phyloP scores from a whole-genome alignment of 2,797 vertebrate genomes.

The Gobionotothen gibberifrons region DNA sequence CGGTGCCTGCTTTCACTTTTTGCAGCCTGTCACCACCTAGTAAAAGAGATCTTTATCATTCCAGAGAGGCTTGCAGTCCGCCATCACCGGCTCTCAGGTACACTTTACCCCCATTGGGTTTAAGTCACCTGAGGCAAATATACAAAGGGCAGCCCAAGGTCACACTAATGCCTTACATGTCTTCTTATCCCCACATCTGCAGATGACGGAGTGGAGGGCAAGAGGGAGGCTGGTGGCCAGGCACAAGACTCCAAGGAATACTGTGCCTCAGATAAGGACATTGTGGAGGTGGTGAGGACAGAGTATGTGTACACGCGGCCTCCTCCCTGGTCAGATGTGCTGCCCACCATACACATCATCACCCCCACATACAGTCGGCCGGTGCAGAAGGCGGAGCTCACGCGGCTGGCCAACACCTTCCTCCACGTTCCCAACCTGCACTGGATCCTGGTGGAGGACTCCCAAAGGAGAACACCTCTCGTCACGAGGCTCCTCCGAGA shows the following conservation, averaged over 20 bases:
- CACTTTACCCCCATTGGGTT: constrained; percentile 81
- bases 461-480: constrained; percentile 90
- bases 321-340: constrained; percentile 95
- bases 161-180: constrained; percentile 81
- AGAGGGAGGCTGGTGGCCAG: constrained; percentile 84
- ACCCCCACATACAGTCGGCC: constrained; percentile 98
- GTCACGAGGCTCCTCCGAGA: constrained; percentile 92
- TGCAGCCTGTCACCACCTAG: constrained; percentile 90
- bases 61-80: constrained; percentile 87
- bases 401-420: constrained; percentile 93
- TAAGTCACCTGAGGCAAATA: constrained; percentile 81
- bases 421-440: constrained; percentile 96
- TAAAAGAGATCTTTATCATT: constrained; percentile 92
- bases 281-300: constrained; percentile 98
- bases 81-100: constrained; percentile 88
- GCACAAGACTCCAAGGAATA: constrained; percentile 94
- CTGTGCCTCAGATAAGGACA: constrained; percentile 96
- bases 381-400: constrained; percentile 97
- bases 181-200: constrained; percentile 75
- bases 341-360: constrained; percentile 96
- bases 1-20: constrained; percentile 86
- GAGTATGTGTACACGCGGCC: constrained; percentile 97
- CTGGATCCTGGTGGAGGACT: constrained; percentile 98
- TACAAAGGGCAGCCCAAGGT: constrained; percentile 77
- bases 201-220: constrained; percentile 93